Evolutionary conservation across 2,113 vertebrate genomes (phyloP).

Genomic region (Gila orcuttii): DNA sequence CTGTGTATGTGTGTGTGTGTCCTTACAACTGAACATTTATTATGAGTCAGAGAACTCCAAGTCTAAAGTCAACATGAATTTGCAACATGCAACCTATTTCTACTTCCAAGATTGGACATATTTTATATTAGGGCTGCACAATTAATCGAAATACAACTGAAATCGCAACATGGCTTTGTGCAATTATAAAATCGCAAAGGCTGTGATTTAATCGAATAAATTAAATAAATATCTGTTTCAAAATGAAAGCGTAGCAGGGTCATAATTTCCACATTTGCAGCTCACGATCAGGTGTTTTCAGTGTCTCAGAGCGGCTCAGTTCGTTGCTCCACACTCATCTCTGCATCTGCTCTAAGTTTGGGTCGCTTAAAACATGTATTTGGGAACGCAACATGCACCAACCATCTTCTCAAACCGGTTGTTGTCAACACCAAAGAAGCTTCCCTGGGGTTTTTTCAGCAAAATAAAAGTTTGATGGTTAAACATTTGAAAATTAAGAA

Average conservation of each 20-base stretch:
- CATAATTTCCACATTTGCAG: not conserved
- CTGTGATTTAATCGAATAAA: not conserved
- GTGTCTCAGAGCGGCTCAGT: not conserved
- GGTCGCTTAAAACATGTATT: not conserved
- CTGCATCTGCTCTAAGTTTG: not conserved
- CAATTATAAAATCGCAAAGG: not conserved
- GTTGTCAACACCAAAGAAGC: too few species aligned
- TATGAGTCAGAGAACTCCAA: conserved; percentile 13
- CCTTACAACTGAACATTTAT: conserved; percentile 18
- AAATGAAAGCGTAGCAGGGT: not conserved
- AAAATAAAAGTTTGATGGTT: not conserved
- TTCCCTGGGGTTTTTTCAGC: too few species aligned
- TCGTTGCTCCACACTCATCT: too few species aligned
- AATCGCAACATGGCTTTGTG: not conserved
- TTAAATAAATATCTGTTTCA: too few species aligned
- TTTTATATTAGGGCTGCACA: not conserved
- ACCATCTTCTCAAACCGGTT: too few species aligned
- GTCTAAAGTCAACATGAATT: not conserved
- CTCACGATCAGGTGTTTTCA: not conserved
- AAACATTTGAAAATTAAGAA: not conserved
- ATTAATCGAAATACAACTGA: not conserved
- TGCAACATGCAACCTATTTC: too few species aligned
- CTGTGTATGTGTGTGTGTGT: conserved; percentile 12
- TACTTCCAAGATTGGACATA: not conserved
- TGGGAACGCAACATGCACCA: not conserved